Percentiles rank a stretch among this genome's conserved stretches.
Evolutionary conservation across 2,888 invertebrate genomes (phyloP).

Genomic region (Coelogynopora nodosa): DNA sequence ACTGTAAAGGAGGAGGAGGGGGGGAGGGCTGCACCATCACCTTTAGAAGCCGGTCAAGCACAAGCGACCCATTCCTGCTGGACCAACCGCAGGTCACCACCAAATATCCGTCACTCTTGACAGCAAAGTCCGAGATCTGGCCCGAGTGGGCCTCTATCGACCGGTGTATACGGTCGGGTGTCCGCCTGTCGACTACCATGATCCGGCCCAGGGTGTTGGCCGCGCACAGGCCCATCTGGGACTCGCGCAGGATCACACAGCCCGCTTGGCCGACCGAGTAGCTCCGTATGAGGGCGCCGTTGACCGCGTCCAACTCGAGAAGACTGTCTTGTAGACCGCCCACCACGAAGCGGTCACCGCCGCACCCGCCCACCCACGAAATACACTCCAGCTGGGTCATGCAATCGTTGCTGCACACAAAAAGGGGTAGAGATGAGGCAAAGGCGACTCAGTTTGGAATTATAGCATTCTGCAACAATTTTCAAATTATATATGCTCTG

Average conservation of each 20-base stretch:
- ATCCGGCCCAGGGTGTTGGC: neutral
- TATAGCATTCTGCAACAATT: no score
- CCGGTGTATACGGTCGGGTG: neutral
- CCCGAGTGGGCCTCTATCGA: neutral
- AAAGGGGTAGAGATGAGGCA: no score
- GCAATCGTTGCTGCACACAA: neutral
- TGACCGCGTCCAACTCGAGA: neutral
- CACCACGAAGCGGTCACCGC: neutral
- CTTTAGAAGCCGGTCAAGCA: slow-evolving; percentile 21
- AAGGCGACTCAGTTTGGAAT: no score
- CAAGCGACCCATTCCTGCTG: neutral
- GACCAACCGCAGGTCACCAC: slow-evolving; percentile 37
- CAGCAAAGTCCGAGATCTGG: slow-evolving; percentile 20
- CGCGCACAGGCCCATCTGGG: neutral
- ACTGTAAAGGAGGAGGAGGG: no score
- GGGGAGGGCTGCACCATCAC: no score
- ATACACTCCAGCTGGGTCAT: neutral
- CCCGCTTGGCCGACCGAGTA: neutral
- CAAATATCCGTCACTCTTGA: neutral
- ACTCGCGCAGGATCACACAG: neutral
- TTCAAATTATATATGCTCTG: no score
- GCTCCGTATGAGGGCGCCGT: neutral
- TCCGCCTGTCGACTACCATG: neutral
- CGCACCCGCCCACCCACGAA: neutral
- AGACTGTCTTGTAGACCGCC: slow-evolving; percentile 13